Conservation (phyloP, 1,140 invertebrate genomes). For the Bactericera cockerelli region DNA sequence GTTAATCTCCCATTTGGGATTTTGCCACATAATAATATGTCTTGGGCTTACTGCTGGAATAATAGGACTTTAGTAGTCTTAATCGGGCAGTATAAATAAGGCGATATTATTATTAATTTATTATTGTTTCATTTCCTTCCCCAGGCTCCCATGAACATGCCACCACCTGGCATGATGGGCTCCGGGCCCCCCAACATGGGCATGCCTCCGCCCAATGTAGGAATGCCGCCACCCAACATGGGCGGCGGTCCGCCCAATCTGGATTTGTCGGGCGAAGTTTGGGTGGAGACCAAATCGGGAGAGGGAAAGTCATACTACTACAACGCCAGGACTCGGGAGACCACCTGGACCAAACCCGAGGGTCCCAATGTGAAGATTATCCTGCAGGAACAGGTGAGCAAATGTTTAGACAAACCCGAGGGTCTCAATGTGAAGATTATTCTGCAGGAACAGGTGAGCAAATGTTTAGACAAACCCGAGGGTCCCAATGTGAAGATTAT, state of each 20-base stretch:
- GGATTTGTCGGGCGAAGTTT: conserved; percentile 54
- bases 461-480: no score
- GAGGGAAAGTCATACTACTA: conserved; percentile 97
- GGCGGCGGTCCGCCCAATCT: conserved; percentile 20
- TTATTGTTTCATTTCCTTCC: no score
- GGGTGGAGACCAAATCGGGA: conserved; percentile 89
- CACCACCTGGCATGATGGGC: conserved; percentile 17
- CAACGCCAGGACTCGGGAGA: conserved; percentile 87
- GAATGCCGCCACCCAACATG: conserved; percentile 15
- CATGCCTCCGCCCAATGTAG: conserved; percentile 13
- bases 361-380: conserved; percentile 80
- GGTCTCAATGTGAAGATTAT: no score
- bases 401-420: no score
- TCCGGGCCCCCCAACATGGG: conserved; percentile 18
- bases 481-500: no score
- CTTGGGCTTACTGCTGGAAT: no score
- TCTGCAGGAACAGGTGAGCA: no score
- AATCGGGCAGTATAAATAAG: no score
- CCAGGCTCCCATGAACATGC: conserved; percentile 18
- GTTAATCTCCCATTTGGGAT: no score
- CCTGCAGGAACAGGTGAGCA: conserved; percentile 64
- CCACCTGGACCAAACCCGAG: conserved; percentile 91
- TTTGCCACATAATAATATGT: no score
- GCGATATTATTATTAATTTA: no score
- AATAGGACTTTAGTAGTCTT: no score